Conservation (phyloP, 2,797 vertebrate genomes). For the Enteromius fasciolatus region DNA sequence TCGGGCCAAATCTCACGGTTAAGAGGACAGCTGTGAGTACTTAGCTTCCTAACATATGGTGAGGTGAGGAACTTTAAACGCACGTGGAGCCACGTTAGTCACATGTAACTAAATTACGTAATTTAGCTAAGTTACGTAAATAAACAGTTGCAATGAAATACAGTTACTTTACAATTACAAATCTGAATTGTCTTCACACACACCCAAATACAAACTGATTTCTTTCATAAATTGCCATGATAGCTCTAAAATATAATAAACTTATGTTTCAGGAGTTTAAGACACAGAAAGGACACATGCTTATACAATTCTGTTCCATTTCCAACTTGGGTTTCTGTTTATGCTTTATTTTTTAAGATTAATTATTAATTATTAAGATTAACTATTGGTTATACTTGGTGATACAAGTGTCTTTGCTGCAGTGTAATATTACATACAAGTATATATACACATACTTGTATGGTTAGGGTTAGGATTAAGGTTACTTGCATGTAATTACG, state of each 20-base stretch:
- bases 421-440: too few species aligned
- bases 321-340: too few species aligned
- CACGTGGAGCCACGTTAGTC: background rate
- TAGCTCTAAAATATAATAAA: background rate
- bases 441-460: background rate
- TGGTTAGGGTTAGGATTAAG: too few species aligned
- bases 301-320: background rate
- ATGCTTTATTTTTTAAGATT: background rate
- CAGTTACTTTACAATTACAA: too few species aligned
- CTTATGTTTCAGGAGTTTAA: background rate
- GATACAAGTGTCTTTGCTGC: background rate
- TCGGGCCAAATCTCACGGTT: conserved; percentile 43
- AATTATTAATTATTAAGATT: too few species aligned
- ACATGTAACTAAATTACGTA: background rate
- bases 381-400: background rate
- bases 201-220: background rate
- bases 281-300: background rate
- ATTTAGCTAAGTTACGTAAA: background rate
- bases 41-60: conserved; percentile 57
- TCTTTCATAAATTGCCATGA: background rate
- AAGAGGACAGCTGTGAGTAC: conserved; percentile 56
- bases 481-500: background rate
- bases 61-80: conserved; percentile 37
- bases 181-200: background rate
- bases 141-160: background rate